Percentiles rank a stretch among this genome's conserved stretches.
These are phyloP conservation scores for Pristionchus japonicus DNA, from an alignment of 2,888 invertebrate genomes.

Conservation along the genomic window DNA sequence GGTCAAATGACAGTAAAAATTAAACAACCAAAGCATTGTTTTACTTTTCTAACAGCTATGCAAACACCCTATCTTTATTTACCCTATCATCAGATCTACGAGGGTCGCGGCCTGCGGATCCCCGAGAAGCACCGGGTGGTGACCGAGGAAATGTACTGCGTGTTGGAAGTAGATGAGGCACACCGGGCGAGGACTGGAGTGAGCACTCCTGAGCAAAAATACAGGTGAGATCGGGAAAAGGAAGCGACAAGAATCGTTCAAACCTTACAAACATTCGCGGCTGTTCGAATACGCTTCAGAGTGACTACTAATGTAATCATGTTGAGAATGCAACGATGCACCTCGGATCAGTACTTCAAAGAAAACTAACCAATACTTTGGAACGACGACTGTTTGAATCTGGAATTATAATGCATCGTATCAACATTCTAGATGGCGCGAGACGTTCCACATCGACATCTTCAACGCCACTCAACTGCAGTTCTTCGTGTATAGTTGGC, in stretches of 20 bases:
- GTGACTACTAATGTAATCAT: too few species aligned
- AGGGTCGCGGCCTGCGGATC: conserved; percentile 77
- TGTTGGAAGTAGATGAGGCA: conserved; percentile 85
- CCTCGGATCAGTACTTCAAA: not conserved
- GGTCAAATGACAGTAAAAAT: too few species aligned
- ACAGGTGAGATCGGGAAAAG: conserved; percentile 47
- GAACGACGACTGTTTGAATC: too few species aligned
- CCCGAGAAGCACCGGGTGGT: conserved; percentile 72
- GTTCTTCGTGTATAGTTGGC: conserved; percentile 98
- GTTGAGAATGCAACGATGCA: not conserved
- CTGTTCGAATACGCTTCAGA: not conserved
- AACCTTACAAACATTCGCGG: too few species aligned
- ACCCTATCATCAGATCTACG: conserved; percentile 76
- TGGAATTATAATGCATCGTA: conserved; percentile 49
- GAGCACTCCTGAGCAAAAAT: conserved; percentile 68
- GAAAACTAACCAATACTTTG: too few species aligned
- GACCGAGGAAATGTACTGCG: conserved; percentile 89
- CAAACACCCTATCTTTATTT: too few species aligned
- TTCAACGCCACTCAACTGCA: conserved; percentile 94
- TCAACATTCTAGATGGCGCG: conserved; percentile 90
- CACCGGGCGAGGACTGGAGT: conserved; percentile 74
- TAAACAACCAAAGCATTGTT: too few species aligned
- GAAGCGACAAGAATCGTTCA: not conserved
- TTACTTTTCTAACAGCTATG: too few species aligned
- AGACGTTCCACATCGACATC: conserved; percentile 95